Evolutionary conservation across 1,140 invertebrate species (phyloP), one percentile per base, ranked within the genome.

Genomic region (Temnothorax longispinosus): DNA sequence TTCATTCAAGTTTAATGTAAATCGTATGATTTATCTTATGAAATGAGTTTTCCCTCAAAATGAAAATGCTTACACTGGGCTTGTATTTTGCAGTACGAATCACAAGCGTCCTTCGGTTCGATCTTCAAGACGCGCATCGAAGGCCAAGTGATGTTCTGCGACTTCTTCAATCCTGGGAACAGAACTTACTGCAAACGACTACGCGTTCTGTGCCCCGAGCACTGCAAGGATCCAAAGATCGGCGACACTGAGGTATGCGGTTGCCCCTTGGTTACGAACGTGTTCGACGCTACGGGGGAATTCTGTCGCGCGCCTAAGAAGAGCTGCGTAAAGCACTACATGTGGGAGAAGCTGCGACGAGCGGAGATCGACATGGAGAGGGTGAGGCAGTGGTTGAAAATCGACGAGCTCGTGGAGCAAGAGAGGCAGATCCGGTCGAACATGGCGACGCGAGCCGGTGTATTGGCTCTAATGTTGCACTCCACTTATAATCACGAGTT

Each of bases 141-240:
- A 95, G 98, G 98, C 18, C 97, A 98, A 95, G 98, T 98, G 92
- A 99, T 99, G 97, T 99, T 99, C 94, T 99, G 99, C 94, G 99
- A 99, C 93, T 99, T 98, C 94, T 99, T 98, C 94, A 99, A 99
- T 95, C 96, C 98, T 5, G 95, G 96, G 2, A 98, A 98, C 92
- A 96, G 97, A 76, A 99, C 99, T 0, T 99, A 99, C 93, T 99
- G 99, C 95, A 99, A 99, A 95, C 95, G 99, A 69, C 95, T 99
- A 18, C 96, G 98, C 89, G 98, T 99, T 2, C 96, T 99, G 35
- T 99, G 99, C 95, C 99, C 99, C 0, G 99, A 99, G 93, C 99
- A 99, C 94, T 98, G 98, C 86, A 99, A 99, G 96, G 99, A 99
- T 93, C 97, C 98, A 0, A 99, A 99, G 96, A 97, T 99, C 47